Evolutionary conservation across 2,888 invertebrate genomes (phyloP).

Genomic region (Dendrolimus houi): DNA sequence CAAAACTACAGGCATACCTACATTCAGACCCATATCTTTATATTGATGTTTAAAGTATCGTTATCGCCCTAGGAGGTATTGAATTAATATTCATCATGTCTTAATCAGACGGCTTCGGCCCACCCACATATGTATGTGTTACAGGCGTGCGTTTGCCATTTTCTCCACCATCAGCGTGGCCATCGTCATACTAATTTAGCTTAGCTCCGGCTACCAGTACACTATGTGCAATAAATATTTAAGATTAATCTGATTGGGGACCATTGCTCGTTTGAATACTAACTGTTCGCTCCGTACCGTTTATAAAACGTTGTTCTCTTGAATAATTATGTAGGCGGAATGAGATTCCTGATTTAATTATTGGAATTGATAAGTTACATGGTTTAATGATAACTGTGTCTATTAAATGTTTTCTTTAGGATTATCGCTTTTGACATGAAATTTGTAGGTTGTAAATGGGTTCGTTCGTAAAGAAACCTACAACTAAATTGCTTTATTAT

Average conservation of each 20-base stretch:
- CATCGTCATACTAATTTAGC: slow-evolving; percentile 72
- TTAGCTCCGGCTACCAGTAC: slow-evolving; percentile 54
- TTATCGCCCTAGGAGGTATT: slow-evolving; percentile 10
- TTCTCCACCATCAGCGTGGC: slow-evolving; percentile 63
- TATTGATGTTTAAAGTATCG: background rate
- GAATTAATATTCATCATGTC: slow-evolving; percentile 65
- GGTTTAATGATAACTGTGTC: background rate
- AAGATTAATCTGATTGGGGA: slow-evolving; percentile 71
- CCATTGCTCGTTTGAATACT: slow-evolving; percentile 62
- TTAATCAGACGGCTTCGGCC: slow-evolving; percentile 58
- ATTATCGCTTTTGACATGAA: background rate
- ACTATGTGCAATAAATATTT: slow-evolving; percentile 74
- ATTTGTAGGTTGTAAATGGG: background rate
- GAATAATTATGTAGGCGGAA: slow-evolving; percentile 25
- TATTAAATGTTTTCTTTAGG: background rate
- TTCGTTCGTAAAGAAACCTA: too few species aligned
- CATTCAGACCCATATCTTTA: background rate
- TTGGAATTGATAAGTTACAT: slow-evolving; percentile 1
- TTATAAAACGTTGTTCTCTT: slow-evolving; percentile 19
- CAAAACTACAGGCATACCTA: slow-evolving; percentile 1
- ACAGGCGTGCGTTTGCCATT: slow-evolving; percentile 49
- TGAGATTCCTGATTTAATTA: slow-evolving; percentile 22
- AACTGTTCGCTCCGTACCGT: slow-evolving; percentile 28
- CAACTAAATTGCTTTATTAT: too few species aligned
- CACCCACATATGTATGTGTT: slow-evolving; percentile 57